These are phyloP conservation scores for Limanda limanda DNA, from an alignment of 2,113 vertebrate species.

Conservation along the genomic window DNA sequence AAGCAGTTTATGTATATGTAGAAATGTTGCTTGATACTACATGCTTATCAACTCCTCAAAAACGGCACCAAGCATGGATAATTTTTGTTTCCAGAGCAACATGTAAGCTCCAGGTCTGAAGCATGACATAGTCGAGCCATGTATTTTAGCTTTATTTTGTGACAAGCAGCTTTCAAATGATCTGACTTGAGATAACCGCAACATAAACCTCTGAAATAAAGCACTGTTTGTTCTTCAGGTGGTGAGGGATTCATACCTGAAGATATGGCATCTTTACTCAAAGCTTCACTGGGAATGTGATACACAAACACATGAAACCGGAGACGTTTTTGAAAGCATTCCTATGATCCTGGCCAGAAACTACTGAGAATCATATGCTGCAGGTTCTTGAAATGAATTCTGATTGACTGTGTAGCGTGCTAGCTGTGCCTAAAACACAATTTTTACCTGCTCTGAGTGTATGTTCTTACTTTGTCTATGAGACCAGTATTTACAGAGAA, in stretches of 20 bases:
- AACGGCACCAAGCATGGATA: background rate
- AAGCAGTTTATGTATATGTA: no score
- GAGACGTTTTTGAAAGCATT: slow-evolving; percentile 20
- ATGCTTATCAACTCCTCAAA: no score
- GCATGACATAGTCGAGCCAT: background rate
- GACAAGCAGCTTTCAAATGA: background rate
- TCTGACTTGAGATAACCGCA: background rate
- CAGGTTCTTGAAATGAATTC: no score
- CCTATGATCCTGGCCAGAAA: slow-evolving; percentile 25
- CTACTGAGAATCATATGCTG: slow-evolving; percentile 36
- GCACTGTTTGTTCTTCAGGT: slow-evolving; percentile 77
- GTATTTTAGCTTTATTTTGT: background rate
- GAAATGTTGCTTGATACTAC: no score
- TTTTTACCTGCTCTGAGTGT: slow-evolving; percentile 32
- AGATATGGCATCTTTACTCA: slow-evolving; percentile 95
- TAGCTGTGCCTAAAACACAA: no score
- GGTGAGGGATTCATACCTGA: slow-evolving; percentile 88
- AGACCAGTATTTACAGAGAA: background rate
- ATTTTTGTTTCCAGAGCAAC: background rate
- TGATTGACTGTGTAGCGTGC: no score
- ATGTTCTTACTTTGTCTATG: background rate
- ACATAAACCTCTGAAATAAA: slow-evolving; percentile 4
- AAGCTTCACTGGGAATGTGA: slow-evolving; percentile 94
- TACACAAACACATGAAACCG: slow-evolving; percentile 13
- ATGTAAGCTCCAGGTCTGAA: no score